A percentile compares a stretch with the other conserved stretches of the same genome.
Evolutionary conservation across 2,888 invertebrate species (phyloP).

Genomic region (Didymodactylos carnosus): DNA sequence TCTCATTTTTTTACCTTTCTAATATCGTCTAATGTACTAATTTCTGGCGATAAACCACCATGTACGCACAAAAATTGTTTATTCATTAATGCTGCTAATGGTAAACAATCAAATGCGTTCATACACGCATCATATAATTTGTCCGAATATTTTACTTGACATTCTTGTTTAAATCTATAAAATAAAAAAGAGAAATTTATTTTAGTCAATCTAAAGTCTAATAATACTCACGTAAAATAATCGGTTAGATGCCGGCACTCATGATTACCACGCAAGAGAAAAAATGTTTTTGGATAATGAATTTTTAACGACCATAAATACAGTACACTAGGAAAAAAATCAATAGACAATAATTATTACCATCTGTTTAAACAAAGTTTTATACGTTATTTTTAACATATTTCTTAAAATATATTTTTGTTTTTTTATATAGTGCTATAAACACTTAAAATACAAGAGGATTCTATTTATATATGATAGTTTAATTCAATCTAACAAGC

Average conservation of each 20-base stretch:
- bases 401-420: too few species aligned
- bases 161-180: neutral
- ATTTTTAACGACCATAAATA: neutral
- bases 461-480: neutral
- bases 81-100: neutral
- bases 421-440: neutral
- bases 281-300: neutral
- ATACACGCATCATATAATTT: slow-evolving; percentile 29
- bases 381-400: too few species aligned
- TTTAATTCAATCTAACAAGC: slow-evolving; percentile 4
- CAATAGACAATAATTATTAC: slow-evolving; percentile 23
- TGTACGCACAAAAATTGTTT: neutral
- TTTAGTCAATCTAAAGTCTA: neutral
- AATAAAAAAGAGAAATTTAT: neutral
- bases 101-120: neutral
- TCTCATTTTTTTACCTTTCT: neutral
- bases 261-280: neutral
- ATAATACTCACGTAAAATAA: slow-evolving; percentile 56
- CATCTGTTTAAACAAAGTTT: too few species aligned
- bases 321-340: slow-evolving; percentile 18
- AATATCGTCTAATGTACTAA: slow-evolving; percentile 30
- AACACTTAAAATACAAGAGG: neutral
- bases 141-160: neutral
- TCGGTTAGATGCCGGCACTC: neutral
- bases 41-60: slow-evolving; percentile 42